These are phyloP conservation scores for Riptortus pedestris DNA, from an alignment of 1,140 invertebrate species.

Conservation along the genomic window DNA sequence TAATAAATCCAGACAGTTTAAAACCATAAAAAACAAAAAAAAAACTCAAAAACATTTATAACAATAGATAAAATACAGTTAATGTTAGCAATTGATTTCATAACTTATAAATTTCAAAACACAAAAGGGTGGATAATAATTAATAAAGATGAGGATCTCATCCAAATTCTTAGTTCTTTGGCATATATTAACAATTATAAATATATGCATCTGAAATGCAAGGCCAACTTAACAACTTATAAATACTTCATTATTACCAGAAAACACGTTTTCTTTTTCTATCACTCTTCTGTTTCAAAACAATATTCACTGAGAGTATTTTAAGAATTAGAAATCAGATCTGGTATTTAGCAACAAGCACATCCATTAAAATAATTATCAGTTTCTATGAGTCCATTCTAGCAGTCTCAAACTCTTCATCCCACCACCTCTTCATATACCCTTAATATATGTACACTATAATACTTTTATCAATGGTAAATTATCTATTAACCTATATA, in stretches of 20 bases:
- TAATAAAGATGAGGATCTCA: no score
- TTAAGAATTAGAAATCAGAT: background rate
- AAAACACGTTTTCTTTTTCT: background rate
- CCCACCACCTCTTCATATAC: slow-evolving; percentile 3
- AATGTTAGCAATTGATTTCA: no score
- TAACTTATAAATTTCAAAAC: no score
- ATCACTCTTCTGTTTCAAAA: background rate
- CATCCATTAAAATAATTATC: background rate
- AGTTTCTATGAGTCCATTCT: background rate
- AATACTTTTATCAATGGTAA: slow-evolving; percentile 8
- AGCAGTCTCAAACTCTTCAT: slow-evolving; percentile 4
- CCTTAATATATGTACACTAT: slow-evolving; percentile 5
- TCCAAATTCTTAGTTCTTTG: no score
- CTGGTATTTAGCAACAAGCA: background rate
- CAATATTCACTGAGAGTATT: background rate
- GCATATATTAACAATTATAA: no score
- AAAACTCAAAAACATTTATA: no score
- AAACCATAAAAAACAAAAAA: no score
- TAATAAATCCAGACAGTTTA: no score
- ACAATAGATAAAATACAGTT: no score
- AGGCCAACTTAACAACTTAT: background rate
- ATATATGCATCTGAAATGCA: background rate
- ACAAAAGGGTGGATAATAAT: no score
- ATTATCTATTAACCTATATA: background rate
- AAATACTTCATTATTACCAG: background rate